Conservation (phyloP, 2,113 vertebrate species). For the Tyto alba region DNA sequence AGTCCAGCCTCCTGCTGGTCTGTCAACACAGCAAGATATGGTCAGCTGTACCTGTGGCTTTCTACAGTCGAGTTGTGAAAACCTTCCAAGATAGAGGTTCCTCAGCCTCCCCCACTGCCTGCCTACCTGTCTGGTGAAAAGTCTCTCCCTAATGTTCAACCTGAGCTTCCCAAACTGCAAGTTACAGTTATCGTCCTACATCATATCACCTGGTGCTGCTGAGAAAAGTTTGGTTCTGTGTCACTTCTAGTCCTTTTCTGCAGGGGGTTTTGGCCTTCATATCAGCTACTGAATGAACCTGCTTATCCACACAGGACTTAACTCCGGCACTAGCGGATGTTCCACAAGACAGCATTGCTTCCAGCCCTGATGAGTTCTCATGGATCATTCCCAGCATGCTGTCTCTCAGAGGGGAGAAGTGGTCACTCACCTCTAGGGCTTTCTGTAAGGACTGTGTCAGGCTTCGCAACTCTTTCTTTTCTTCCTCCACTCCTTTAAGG, state of each 20-base stretch:
- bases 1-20: not conserved
- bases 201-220: not conserved
- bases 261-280: not conserved
- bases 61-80: not conserved
- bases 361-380: not conserved
- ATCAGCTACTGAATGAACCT: not conserved
- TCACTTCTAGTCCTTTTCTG: not conserved
- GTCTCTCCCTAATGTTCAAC: not conserved
- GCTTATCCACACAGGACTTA: not conserved
- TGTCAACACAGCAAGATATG: not conserved
- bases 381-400: not conserved
- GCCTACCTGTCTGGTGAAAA: not conserved
- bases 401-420: not conserved
- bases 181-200: not conserved
- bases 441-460: constrained; percentile 85
- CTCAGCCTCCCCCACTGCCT: not conserved
- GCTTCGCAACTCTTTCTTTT: constrained; percentile 85
- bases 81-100: not conserved
- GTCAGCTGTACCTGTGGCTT: not conserved
- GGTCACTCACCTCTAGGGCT: constrained; percentile 84
- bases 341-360: not conserved
- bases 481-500: constrained; percentile 87
- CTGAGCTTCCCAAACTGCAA: not conserved
- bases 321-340: not conserved
- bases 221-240: not conserved